Evolutionary conservation across 2,888 invertebrate species (phyloP), one percentile per base, ranked within the genome.

Genomic region (Calephelis perditalis): DNA sequence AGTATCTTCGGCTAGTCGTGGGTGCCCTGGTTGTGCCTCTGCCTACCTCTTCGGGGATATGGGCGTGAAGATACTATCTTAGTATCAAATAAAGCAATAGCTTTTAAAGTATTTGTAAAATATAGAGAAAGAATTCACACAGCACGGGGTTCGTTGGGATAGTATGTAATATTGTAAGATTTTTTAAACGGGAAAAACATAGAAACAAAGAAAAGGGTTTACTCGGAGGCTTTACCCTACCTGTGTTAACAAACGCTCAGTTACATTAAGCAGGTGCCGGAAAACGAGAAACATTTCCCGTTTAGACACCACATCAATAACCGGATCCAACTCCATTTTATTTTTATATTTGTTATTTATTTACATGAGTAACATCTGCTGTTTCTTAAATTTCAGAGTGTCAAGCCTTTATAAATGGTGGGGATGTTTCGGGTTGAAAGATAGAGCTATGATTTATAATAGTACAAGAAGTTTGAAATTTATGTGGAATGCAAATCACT

Each of bases 261-360:
- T 35, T 7, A 35, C 45, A 35, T 45, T 56, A 57, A 44, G 57
- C 57, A 57, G 40, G 12, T 12, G 37, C 46, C 46, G 37, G 45
- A 40, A 56, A 47, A 46, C 45, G 56, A 55, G 55, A 56, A 45
- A 47, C 59, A 76, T 73, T 73, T 66, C 71, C 73, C 71, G 70
- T 63, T 70, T 68, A 71, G 70, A 71, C 68, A 67, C 63, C 63
- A 66, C 75, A 75, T 74, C 69, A 71, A 73, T 73, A 74, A 73
- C 70, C 64, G 62, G 67, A 66, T 68, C 63, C 67, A 52, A 55
- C 61, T 59, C 61, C 58, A 58, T 54, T 61, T 59, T 63, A 65
- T 46, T 65, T 65, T 64, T 63, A 60, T 64, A 57, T 65, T 62
- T 49, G 61, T 61, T 61, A 61, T 65, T 63, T 65, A 61, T 15